A percentile compares a stretch with the other conserved stretches of the same genome.
phyloP scores from a whole-genome alignment of 2,888 invertebrate genomes.

The Drosophila macrothrix region DNA sequence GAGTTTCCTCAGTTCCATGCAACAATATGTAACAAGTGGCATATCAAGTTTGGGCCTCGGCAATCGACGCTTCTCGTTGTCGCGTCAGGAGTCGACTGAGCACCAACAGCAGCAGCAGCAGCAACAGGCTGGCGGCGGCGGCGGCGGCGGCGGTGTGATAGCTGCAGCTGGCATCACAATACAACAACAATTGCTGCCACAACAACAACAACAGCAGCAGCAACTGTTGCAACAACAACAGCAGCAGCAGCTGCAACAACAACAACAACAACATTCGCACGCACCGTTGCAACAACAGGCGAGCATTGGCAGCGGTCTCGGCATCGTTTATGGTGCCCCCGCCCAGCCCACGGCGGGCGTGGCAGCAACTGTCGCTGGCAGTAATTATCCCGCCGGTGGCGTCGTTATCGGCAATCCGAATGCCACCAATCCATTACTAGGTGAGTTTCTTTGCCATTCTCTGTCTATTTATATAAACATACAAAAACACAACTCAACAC shows the following conservation, averaged over 20 bases:
- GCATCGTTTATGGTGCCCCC: conserved; percentile 64
- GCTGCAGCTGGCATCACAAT: conserved; percentile 25
- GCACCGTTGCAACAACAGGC: conserved; percentile 69
- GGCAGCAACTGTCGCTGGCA: conserved; percentile 41
- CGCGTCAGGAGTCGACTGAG: conserved; percentile 88
- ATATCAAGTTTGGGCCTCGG: conserved; percentile 92
- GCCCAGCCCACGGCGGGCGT: conserved; percentile 64
- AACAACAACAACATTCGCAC: conserved; percentile 45
- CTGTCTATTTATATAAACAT: neutral
- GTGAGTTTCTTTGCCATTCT: conserved; percentile 63
- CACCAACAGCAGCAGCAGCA: conserved; percentile 23
- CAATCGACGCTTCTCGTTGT: conserved; percentile 90
- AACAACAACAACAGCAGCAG: conserved; percentile 31
- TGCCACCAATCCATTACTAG: conserved; percentile 82
- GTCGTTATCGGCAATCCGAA: conserved; percentile 83
- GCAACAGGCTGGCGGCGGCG: conserved; percentile 58
- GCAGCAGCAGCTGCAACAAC: conserved; percentile 32
- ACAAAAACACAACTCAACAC: neutral
- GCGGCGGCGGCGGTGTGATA: conserved; percentile 38
- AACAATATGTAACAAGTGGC: conserved; percentile 94
- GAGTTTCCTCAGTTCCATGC: conserved; percentile 94
- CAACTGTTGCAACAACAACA: conserved; percentile 43
- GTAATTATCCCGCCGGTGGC: conserved; percentile 76
- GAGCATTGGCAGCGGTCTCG: conserved; percentile 63
- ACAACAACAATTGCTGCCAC: conserved; percentile 20